Evolutionary conservation across 2,113 vertebrate genomes (phyloP).

Genomic region (Microtus richardsoni): DNA sequence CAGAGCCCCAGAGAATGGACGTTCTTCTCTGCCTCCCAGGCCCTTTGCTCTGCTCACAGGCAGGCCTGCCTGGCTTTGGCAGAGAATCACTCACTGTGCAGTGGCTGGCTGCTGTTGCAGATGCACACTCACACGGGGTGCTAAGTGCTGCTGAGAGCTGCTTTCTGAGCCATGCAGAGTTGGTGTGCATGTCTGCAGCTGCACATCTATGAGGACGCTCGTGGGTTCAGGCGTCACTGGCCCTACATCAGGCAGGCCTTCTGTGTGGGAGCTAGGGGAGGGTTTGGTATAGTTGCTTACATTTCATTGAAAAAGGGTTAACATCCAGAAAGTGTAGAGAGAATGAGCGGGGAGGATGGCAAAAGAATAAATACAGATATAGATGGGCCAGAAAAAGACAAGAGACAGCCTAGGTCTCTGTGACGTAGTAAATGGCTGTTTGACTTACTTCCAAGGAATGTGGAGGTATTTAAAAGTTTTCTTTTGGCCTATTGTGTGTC

Average conservation of each 20-base stretch:
- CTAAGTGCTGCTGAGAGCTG: conserved; percentile 63
- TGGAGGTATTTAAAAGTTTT: neutral
- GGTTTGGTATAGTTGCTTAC: conserved; percentile 25
- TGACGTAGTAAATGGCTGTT: neutral
- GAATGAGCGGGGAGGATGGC: too few relatives aligned
- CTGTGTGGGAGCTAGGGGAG: neutral
- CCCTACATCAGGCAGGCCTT: conserved; percentile 32
- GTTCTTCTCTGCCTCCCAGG: neutral
- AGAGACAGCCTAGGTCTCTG: rapidly evolving
- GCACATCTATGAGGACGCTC: neutral
- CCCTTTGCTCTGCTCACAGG: neutral
- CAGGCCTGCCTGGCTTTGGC: neutral
- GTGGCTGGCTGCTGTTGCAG: neutral
- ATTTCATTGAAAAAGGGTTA: neutral
- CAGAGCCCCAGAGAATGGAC: conserved; percentile 48
- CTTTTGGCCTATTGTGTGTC: neutral
- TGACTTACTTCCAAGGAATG: neutral
- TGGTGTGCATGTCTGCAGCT: conserved; percentile 38
- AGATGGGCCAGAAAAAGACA: neutral
- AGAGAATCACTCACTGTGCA: conserved; percentile 67
- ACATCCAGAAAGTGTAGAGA: neutral
- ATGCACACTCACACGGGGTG: neutral
- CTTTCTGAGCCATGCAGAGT: conserved; percentile 56
- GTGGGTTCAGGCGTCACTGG: neutral
- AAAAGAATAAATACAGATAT: neutral